Evolutionary conservation across 2,797 vertebrate genomes (phyloP), one percentile per base, ranked within the genome.

Genomic region (Microctenopoma steveboyesi): DNA sequence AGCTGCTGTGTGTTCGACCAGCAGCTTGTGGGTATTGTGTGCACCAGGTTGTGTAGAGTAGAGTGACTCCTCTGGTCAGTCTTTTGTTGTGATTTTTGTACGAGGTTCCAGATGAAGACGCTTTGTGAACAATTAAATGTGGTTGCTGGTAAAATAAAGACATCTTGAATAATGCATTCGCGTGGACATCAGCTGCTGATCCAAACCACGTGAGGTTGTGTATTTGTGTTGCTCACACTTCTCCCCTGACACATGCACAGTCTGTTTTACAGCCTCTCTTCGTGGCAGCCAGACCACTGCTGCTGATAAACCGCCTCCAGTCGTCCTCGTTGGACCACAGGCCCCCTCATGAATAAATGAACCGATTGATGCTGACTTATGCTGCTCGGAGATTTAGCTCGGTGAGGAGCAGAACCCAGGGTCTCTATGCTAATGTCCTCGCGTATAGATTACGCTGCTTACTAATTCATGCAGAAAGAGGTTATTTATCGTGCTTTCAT

Each of bases 401-500:
- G 15, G 42, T 5, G 63, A 71, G 72, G 69, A 73, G 64, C 30
- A 15, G 52, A 56, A 69, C 63, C 54, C 35, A 1, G 39, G 81
- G 75, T 71, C 66, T 72, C 55, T 66, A 79, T 84, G 82, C 79
- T 84, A 80, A 88, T 85, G 81, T 65, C 72, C 54, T 78, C 30
- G 69, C n/a, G 48, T 86, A 89, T 85, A 73, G 88, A 90, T 88
- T 86, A 90, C 73, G 80, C 68, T 79, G 69, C 69, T 83, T 61
- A 88, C 87, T 89, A 86, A 91, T 91, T 90, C 84, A 89, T 88
- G 82, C 80, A 79, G 87, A 67, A 70, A 76, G 79, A 74, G 79
- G 81, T 86, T 84, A 93, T 92, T 92, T 90, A 87, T 91, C 74
- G 86, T 78, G 69, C 81, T 85, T 86, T 83, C 82, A 84, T 60